phyloP scores from a whole-genome alignment of 2,888 invertebrate species.

The Hydroisotoma schaefferi region DNA sequence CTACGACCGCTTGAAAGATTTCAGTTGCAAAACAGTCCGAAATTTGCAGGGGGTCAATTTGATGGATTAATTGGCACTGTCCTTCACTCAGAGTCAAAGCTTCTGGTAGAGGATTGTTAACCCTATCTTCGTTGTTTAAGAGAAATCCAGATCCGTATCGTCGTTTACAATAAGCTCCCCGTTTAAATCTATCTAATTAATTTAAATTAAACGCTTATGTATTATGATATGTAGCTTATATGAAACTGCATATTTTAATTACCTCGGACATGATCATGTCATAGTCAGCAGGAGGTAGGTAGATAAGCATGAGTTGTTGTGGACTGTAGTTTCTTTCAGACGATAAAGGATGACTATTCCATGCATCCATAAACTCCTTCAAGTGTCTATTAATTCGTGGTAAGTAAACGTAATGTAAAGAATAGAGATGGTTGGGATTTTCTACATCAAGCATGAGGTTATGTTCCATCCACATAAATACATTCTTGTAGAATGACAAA shows the following conservation, averaged over 20 bases:
- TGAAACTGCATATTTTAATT: background rate
- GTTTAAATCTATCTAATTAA: no score
- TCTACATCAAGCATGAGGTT: constrained; percentile 11
- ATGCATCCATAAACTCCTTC: constrained; percentile 11
- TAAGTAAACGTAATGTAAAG: constrained; percentile 20
- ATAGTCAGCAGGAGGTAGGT: constrained; percentile 16
- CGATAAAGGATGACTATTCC: constrained; percentile 29
- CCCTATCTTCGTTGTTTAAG: no score
- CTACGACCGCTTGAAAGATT: no score
- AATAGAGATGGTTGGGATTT: constrained; percentile 14
- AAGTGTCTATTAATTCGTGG: constrained; percentile 20
- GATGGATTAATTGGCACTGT: no score
- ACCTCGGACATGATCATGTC: background rate
- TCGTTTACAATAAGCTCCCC: no score
- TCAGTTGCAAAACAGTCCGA: no score
- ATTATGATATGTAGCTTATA: background rate
- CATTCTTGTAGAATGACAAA: constrained; percentile 3
- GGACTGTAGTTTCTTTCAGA: constrained; percentile 17
- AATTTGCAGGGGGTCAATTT: no score
- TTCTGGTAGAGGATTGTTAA: no score
- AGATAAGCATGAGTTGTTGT: constrained; percentile 18
- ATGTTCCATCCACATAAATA: constrained; percentile 16
- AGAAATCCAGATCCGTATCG: no score
- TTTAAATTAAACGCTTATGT: no score
- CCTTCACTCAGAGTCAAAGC: no score